phyloP scores from a whole-genome alignment of 2,113 vertebrate genomes.

The Osmerus mordax region DNA sequence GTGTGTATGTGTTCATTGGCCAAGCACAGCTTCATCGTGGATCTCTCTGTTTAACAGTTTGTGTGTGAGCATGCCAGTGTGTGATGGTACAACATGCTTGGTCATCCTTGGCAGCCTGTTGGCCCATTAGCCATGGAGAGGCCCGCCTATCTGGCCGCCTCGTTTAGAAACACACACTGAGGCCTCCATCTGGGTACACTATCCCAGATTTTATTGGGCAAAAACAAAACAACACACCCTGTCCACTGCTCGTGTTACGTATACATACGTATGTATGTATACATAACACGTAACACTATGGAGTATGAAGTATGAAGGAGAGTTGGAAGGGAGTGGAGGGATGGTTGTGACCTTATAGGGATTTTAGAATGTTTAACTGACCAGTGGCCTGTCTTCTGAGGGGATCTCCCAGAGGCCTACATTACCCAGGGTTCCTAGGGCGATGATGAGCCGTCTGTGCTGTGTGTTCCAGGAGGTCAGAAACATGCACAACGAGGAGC shows the following conservation, averaged over 20 bases:
- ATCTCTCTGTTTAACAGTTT: slow-evolving; percentile 28
- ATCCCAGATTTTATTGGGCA: no score
- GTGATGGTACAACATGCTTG: neutral
- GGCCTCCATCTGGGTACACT: no score
- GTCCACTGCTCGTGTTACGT: no score
- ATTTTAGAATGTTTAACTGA: no score
- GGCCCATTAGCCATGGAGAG: no score
- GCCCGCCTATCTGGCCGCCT: no score
- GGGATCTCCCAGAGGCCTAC: neutral
- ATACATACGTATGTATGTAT: no score
- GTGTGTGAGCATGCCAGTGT: slow-evolving; percentile 22
- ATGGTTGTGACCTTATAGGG: slow-evolving; percentile 72
- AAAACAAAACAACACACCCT: no score
- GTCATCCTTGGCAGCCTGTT: no score
- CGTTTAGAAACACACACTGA: no score
- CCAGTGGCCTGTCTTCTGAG: neutral
- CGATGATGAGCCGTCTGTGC: neutral
- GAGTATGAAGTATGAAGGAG: slow-evolving; percentile 53
- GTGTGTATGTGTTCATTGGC: slow-evolving; percentile 27
- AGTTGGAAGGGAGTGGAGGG: slow-evolving; percentile 82
- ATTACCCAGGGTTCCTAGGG: neutral
- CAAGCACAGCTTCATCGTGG: neutral
- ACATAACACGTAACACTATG: no score
- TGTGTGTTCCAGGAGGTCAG: slow-evolving; percentile 70
- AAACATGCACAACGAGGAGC: slow-evolving; percentile 94